Evolutionary conservation across 2,888 invertebrate genomes (phyloP).

Genomic region (Tipula vernalis): DNA sequence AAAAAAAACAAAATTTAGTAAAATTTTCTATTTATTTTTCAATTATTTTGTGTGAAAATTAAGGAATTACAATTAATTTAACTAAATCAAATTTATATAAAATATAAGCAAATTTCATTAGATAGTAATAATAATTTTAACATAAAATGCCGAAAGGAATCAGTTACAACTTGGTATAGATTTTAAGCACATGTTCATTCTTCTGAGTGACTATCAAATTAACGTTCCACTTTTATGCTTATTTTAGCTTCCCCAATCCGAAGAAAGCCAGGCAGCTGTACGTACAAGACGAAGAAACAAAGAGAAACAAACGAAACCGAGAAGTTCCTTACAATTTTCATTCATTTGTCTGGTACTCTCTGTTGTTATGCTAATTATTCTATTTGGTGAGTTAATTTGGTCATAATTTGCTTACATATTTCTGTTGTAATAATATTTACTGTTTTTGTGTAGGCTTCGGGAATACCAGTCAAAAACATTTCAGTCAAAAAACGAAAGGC

Average conservation of each 20-base stretch:
- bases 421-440: not conserved
- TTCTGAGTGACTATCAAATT: not conserved
- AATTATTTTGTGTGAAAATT: not conserved
- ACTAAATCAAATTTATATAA: not conserved
- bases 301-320: not conserved
- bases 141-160: not conserved
- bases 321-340: conserved; percentile 28
- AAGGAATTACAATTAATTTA: not conserved
- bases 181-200: not conserved
- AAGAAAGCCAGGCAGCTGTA: not conserved
- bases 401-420: not conserved
- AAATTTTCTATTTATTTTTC: not conserved
- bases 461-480: no score
- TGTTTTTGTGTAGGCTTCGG: not conserved
- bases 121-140: not conserved
- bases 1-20: not conserved
- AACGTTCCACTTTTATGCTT: not conserved
- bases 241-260: not conserved
- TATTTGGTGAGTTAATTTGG: conserved; percentile 26
- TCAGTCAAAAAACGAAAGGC: no score
- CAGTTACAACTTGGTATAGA: not conserved
- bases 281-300: not conserved
- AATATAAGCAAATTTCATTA: not conserved
- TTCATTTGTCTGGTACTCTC: conserved; percentile 32
- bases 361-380: conserved; percentile 28